These are phyloP conservation scores for Mactromeris polynyma DNA, from an alignment of 2,888 invertebrate genomes.

Conservation along the genomic window DNA sequence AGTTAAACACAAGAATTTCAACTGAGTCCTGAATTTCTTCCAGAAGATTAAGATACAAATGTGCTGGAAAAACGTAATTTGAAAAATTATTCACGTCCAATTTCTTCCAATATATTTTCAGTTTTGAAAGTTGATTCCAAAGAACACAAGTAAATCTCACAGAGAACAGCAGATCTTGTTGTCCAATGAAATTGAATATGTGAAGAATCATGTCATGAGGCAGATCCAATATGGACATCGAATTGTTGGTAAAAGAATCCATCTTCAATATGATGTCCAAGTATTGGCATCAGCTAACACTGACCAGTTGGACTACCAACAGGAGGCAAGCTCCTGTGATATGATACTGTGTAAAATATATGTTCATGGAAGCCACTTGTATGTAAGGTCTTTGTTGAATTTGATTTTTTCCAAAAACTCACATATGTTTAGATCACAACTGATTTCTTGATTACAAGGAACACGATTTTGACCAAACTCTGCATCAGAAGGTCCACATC, in stretches of 20 bases:
- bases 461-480: too few species aligned
- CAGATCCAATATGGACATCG: slow-evolving; percentile 61
- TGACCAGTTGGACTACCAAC: too few species aligned
- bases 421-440: too few species aligned
- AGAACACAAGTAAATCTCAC: slow-evolving; percentile 65
- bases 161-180: slow-evolving; percentile 56
- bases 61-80: slow-evolving; percentile 50
- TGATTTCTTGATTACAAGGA: too few species aligned
- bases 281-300: too few species aligned
- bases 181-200: slow-evolving; percentile 67
- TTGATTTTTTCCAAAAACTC: too few species aligned
- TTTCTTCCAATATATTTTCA: slow-evolving; percentile 65
- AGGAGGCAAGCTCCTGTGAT: too few species aligned
- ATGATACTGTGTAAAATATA: too few species aligned
- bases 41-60: slow-evolving; percentile 58
- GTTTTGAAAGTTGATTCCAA: slow-evolving; percentile 68
- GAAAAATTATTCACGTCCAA: slow-evolving; percentile 52
- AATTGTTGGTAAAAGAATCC: neutral
- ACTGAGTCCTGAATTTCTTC: slow-evolving; percentile 57
- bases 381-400: too few species aligned
- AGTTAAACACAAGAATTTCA: slow-evolving; percentile 60
- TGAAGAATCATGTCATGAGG: slow-evolving; percentile 66
- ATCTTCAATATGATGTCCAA: neutral
- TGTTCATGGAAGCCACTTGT: too few species aligned
- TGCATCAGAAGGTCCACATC: too few species aligned